phyloP scores from a whole-genome alignment of 2,888 invertebrate species.

The Leucozona laternaria region DNA sequence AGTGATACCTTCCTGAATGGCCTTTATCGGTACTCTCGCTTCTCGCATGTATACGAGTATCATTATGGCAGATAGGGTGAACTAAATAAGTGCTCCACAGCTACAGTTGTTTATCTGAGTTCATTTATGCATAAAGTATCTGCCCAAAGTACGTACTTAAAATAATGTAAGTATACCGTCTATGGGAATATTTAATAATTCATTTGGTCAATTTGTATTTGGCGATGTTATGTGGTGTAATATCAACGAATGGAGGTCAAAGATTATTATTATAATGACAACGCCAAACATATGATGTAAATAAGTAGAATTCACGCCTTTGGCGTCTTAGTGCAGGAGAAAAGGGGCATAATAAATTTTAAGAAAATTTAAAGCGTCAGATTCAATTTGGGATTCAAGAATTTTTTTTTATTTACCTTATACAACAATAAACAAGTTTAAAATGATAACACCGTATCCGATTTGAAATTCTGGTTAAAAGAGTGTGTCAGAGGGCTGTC shows the following conservation, averaged over 20 bases:
- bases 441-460: too few species aligned
- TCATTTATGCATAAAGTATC: constrained; percentile 31
- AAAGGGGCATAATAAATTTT: background rate
- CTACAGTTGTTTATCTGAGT: constrained; percentile 7
- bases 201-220: constrained; percentile 25
- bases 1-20: constrained; percentile 25
- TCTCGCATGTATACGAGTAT: too few species aligned
- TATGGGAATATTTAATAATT: constrained; percentile 19
- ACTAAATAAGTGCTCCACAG: constrained; percentile 15
- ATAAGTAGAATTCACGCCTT: background rate
- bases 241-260: constrained; percentile 52
- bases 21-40: background rate
- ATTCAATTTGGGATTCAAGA: too few species aligned
- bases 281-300: background rate
- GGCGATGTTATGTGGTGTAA: constrained; percentile 29
- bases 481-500: too few species aligned
- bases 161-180: constrained; percentile 6
- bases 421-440: too few species aligned
- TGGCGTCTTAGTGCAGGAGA: background rate
- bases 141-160: constrained; percentile 35
- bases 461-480: too few species aligned
- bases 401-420: too few species aligned
- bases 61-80: constrained; percentile 22
- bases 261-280: constrained; percentile 32
- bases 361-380: too few species aligned